Conservation (phyloP, 2,797 vertebrate genomes). For the Molossus molossus region DNA sequence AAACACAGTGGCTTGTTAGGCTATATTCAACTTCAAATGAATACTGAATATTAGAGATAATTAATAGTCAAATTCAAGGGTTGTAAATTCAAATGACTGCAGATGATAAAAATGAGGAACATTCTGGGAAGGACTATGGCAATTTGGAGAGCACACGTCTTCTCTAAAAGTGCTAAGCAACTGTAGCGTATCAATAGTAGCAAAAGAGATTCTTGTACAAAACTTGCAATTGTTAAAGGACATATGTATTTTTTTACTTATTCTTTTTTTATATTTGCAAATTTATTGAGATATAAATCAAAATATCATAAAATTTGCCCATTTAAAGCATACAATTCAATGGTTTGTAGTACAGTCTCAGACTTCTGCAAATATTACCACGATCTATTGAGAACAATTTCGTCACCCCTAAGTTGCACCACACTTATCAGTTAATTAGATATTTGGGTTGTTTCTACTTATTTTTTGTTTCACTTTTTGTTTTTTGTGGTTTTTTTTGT, state of each 20-base stretch:
- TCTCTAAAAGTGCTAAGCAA: neutral
- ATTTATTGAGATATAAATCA: neutral
- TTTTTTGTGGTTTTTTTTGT: neutral
- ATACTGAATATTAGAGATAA: neutral
- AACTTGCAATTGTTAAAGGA: neutral
- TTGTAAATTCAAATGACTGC: neutral
- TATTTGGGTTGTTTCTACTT: neutral
- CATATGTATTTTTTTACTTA: neutral
- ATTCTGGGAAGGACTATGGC: neutral
- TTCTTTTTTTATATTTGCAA: neutral
- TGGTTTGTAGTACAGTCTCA: too few relatives aligned
- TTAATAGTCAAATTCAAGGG: neutral
- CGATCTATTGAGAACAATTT: neutral
- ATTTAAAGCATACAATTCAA: too few relatives aligned
- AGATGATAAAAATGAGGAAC: slow-evolving; percentile 6
- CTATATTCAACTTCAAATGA: neutral
- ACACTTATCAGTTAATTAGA: neutral
- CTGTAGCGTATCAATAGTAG: neutral
- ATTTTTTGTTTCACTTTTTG: neutral
- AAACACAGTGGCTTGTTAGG: neutral
- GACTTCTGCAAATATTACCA: neutral
- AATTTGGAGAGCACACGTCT: neutral
- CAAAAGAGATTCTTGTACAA: neutral
- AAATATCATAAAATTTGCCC: neutral
- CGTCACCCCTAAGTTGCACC: neutral